phyloP scores from a whole-genome alignment of 2,797 vertebrate genomes.

The Labroides dimidiatus region DNA sequence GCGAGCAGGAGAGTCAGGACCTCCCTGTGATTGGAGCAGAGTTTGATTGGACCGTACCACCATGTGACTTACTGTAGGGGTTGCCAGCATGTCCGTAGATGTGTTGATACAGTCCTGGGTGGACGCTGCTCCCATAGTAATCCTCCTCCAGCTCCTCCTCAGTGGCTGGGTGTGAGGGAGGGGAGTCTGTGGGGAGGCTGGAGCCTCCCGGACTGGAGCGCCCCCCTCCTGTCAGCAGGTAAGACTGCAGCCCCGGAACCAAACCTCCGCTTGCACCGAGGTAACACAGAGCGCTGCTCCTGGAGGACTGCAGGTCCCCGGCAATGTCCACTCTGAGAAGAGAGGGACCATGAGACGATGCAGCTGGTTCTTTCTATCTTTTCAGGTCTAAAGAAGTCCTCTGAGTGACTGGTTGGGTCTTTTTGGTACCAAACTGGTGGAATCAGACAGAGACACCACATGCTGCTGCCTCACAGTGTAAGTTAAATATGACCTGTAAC shows the following conservation, averaged over 20 bases:
- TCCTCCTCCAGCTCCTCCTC: constrained; percentile 97
- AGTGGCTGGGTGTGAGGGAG: constrained; percentile 93
- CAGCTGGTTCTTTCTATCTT: no score
- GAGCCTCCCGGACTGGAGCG: constrained; percentile 93
- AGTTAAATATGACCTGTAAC: no score
- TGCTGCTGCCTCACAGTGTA: no score
- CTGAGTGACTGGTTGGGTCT: no score
- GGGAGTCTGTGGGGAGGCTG: constrained; percentile 95
- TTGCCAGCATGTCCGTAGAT: constrained; percentile 90
- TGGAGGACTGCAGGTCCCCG: constrained; percentile 72
- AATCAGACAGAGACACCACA: no score
- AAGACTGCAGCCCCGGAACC: constrained; percentile 89
- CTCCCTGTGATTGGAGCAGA: no score
- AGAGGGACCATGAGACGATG: constrained; percentile 9
- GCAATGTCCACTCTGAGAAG: constrained; percentile 68
- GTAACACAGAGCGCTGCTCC: constrained; percentile 80
- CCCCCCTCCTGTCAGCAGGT: constrained; percentile 88
- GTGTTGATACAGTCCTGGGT: constrained; percentile 91
- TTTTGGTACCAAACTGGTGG: no score
- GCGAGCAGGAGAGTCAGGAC: no score
- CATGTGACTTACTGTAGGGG: constrained; percentile 80
- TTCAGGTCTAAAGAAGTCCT: no score
- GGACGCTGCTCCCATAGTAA: constrained; percentile 88
- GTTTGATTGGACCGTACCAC: neutral
- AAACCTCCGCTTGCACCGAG: constrained; percentile 82